phyloP scores from a whole-genome alignment of 35 echinoderm and acorn worm genomes.

The Patiria miniata region DNA sequence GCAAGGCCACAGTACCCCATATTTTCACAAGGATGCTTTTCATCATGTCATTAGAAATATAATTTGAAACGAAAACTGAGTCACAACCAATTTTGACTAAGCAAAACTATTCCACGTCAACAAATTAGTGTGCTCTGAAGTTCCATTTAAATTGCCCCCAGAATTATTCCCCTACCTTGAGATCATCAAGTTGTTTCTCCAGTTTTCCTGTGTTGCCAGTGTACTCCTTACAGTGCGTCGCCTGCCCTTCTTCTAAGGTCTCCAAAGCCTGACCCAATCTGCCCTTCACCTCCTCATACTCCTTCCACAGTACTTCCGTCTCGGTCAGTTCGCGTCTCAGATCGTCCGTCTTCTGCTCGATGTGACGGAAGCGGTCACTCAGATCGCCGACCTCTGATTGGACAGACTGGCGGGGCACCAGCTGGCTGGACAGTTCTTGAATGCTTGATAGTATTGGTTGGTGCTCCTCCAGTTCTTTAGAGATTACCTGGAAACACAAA shows the following conservation, averaged over 20 bases:
- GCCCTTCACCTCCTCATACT: conserved; percentile 22
- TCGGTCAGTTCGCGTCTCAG: conserved; percentile 17
- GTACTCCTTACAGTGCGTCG: conserved; percentile 31
- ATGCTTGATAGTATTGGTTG: conserved; percentile 52
- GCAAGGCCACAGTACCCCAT: too few relatives aligned
- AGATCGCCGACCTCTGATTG: conserved; percentile 28
- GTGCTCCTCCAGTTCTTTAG: conserved; percentile 38
- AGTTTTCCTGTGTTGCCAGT: conserved; percentile 42
- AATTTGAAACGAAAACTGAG: too few relatives aligned
- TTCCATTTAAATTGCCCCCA: neutral
- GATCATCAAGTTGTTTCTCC: conserved; percentile 23
- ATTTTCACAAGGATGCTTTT: too few relatives aligned
- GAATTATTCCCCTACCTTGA: conserved; percentile 38
- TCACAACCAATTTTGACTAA: too few relatives aligned
- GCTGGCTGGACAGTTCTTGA: neutral
- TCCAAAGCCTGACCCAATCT: conserved; percentile 32
- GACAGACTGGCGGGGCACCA: conserved; percentile 22
- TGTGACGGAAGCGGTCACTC: conserved; percentile 28
- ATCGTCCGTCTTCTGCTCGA: neutral
- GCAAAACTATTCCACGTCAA: too few relatives aligned
- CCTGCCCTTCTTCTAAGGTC: neutral
- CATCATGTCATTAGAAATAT: too few relatives aligned
- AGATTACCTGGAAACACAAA: conserved; percentile 40
- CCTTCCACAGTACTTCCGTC: conserved; percentile 37
- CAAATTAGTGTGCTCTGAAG: too few relatives aligned